Conservation (phyloP, 2,797 vertebrate species). For the Distichodus sexfasciatus region DNA sequence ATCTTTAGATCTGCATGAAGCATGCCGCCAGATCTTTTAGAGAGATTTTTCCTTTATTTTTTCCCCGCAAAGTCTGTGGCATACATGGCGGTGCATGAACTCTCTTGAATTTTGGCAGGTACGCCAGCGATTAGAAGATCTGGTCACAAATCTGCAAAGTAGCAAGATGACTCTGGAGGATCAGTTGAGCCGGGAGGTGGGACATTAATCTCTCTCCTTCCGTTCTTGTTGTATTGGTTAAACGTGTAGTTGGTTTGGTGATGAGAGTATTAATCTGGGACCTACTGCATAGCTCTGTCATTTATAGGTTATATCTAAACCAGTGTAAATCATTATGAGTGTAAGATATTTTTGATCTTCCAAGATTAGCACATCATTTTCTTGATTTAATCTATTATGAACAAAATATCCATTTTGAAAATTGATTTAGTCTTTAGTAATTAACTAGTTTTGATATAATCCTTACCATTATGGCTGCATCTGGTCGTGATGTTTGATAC, state of each 20-base stretch:
- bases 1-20: slow-evolving; percentile 56
- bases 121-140: slow-evolving; percentile 78
- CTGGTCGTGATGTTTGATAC: no score
- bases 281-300: no score
- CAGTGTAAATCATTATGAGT: no score
- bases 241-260: not conserved
- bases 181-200: slow-evolving; percentile 81
- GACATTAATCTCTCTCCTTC: slow-evolving; percentile 17
- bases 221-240: not conserved
- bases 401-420: no score
- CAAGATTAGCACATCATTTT: no score
- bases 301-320: no score
- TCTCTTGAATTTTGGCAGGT: slow-evolving; percentile 66
- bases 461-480: no score
- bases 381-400: no score
- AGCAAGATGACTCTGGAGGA: slow-evolving; percentile 83
- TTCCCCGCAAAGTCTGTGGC: not conserved
- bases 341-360: no score
- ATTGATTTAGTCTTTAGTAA: no score
- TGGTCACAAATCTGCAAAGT: slow-evolving; percentile 80
- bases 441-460: no score
- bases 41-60: not conserved
- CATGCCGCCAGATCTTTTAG: slow-evolving; percentile 43
- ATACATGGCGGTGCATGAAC: not conserved
- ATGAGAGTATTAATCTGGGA: no score